Conservation (phyloP, 2,113 vertebrate species). For the Poecile atricapillus region DNA sequence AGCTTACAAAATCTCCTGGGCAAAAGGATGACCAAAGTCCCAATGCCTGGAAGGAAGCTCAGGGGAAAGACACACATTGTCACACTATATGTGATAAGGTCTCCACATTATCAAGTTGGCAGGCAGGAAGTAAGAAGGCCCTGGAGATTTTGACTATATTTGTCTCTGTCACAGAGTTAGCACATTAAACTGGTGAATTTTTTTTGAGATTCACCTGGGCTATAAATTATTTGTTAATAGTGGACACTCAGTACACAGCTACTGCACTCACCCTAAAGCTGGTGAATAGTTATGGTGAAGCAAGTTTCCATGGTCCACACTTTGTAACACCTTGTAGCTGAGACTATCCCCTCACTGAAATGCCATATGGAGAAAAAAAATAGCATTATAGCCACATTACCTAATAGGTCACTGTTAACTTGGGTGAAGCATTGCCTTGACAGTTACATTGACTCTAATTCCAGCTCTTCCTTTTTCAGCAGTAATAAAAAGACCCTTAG, state of each 20-base stretch:
- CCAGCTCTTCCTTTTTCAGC: background rate
- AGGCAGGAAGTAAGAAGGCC: background rate
- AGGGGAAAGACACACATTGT: constrained; percentile 45
- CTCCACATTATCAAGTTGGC: constrained; percentile 18
- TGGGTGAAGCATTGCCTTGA: background rate
- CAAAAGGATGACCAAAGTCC: background rate
- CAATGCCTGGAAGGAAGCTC: constrained; percentile 57
- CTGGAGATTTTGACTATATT: constrained; percentile 40
- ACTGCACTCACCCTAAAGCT: background rate
- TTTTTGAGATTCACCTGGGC: background rate
- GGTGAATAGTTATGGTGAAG: background rate
- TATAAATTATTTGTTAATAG: background rate
- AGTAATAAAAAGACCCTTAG: background rate
- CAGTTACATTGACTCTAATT: background rate
- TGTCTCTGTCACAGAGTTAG: background rate
- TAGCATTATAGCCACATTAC: background rate
- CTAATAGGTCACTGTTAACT: background rate
- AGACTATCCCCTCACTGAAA: background rate
- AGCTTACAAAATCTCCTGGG: background rate
- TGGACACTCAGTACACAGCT: background rate
- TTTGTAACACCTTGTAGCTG: background rate
- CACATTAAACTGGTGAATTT: background rate
- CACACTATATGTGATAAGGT: constrained; percentile 19
- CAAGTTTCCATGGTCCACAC: background rate
- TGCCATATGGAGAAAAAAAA: background rate